Evolutionary conservation across 1,140 invertebrate genomes (phyloP).

Genomic region (Ips typographus): DNA sequence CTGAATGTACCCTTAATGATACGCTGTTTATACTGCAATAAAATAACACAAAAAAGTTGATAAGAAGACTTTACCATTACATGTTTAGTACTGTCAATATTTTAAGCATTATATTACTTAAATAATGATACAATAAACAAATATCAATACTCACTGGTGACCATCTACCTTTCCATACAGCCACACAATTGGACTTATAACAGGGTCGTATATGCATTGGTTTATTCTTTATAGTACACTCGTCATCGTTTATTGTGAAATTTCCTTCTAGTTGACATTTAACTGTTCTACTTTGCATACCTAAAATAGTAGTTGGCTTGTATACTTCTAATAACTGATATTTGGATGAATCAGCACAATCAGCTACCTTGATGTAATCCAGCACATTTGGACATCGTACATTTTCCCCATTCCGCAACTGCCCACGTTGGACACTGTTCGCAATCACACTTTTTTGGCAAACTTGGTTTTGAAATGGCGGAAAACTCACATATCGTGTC

Average conservation of each 20-base stretch:
- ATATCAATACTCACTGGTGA: conserved; percentile 65
- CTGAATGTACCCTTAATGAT: too few relatives aligned
- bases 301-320: conserved; percentile 51
- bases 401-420: conserved; percentile 68
- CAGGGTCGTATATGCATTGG: conserved; percentile 75
- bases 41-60: too few relatives aligned
- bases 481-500: conserved; percentile 70
- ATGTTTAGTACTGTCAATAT: too few relatives aligned
- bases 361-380: conserved; percentile 69
- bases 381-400: conserved; percentile 71
- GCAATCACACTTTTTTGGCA: conserved; percentile 67
- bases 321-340: not conserved
- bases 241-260: conserved; percentile 57
- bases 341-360: not conserved
- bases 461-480: conserved; percentile 63
- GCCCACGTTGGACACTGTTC: conserved; percentile 74
- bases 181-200: conserved; percentile 75
- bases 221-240: conserved; percentile 67
- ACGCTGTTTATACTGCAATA: too few relatives aligned
- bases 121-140: too few relatives aligned
- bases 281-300: conserved; percentile 73
- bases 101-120: too few relatives aligned
- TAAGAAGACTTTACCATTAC: too few relatives aligned
- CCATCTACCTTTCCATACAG: conserved; percentile 85
- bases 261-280: conserved; percentile 68